A percentile compares a stretch with the other conserved stretches of the same genome.
These are phyloP conservation scores for Platysteira castanea DNA, from an alignment of 2,113 vertebrate species.

Conservation along the genomic window DNA sequence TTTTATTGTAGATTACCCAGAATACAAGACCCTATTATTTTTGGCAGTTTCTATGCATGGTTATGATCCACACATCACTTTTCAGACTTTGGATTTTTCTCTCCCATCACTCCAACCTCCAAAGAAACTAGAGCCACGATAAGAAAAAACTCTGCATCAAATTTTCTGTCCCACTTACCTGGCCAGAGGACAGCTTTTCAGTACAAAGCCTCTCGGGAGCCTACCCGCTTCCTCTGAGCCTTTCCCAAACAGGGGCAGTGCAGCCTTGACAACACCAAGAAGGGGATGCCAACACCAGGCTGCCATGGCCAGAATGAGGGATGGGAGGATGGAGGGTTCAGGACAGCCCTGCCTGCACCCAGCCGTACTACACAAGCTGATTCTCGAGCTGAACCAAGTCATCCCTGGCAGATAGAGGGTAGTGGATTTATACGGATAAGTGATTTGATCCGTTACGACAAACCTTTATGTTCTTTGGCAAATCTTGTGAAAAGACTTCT, in stretches of 20 bases:
- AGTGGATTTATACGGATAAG: slow-evolving; percentile 44
- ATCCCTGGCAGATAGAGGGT: slow-evolving; percentile 17
- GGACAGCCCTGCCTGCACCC: background rate
- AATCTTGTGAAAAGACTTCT: slow-evolving; percentile 20
- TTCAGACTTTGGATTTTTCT: background rate
- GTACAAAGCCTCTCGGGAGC: background rate
- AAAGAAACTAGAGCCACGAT: background rate
- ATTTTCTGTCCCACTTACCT: background rate
- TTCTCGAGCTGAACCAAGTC: background rate
- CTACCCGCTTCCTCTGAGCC: background rate
- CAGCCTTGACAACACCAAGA: background rate
- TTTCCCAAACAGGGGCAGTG: background rate
- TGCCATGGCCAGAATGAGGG: background rate
- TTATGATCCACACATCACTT: background rate
- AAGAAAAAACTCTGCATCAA: background rate
- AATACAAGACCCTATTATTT: background rate
- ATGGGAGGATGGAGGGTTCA: background rate
- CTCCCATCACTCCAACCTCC: background rate
- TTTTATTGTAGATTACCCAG: background rate
- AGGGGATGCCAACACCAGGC: background rate
- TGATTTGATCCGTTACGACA: slow-evolving; percentile 23
- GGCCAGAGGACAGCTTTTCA: background rate
- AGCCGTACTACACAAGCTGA: background rate
- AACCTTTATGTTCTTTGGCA: slow-evolving; percentile 60
- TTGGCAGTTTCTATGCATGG: background rate